Base-by-base conservation (phyloP, 2,797 vertebrate genomes). In the Knipowitschia caucasica region DNA sequence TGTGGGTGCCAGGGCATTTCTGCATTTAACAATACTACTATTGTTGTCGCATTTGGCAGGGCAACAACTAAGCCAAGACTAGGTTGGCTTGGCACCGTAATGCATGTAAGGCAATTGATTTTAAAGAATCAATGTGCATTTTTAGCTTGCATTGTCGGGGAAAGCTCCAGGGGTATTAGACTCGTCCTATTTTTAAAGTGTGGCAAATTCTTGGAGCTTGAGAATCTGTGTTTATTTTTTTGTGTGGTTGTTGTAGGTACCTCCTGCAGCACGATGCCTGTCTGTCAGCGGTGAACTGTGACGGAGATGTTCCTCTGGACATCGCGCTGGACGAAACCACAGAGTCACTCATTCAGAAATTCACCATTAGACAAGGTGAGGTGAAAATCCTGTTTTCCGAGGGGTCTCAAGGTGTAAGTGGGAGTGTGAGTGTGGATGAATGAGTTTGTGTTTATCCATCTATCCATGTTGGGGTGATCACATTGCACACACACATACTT, bases 271-370 rank as follows among this genome's bases (percentile, higher is more conserved):
- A 81, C 0, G 91, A 90, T 0, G 93, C 94, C 0, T 91, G 89
- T 61, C 88, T 96, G 1, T 89, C 89, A 2, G 89, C 89, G 0
- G 94, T 96, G 64, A 96, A 94, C 83, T 95, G 94, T 50, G 94
- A 95, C 0, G 94, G 94, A 0, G 93, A 96, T 7, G 88, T 95
- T 65, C 92, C 94, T 4, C 59, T 93, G 67, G 94, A 96, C 80
- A 92, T 96, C n/a, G 92, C 92, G 0, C 89, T 94, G 75, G 92
- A 94, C 0, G 94, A 95, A 31, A 73, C 86, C 77, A 92, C 93
- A 11, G 94, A 95, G 73, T 82, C 87, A 2, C 85, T 96, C 15
- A 85, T 96, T 35, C 90, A 84, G 57, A 80, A 81, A 0, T 90
- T 93, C 82, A 89, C 92, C 4, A 47, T 56, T 11, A 91, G 67